Base-by-base conservation (phyloP, 64 coral and sea anemone species). In the Actinia tenebrosa region DNA sequence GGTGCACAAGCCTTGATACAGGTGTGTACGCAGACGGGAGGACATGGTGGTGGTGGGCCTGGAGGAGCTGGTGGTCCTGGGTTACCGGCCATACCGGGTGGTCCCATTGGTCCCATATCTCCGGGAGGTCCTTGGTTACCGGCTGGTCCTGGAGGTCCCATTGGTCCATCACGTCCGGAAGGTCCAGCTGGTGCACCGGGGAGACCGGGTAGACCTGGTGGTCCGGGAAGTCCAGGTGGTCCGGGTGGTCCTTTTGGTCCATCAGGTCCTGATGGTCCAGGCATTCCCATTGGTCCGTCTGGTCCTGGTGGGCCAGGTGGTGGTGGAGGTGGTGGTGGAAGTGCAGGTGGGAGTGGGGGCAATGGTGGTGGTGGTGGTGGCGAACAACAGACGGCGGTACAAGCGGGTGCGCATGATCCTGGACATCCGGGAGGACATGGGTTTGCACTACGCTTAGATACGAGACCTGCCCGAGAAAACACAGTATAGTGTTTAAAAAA, bases 81-180 rank as follows among this genome's bases (percentile, higher is more conserved):
- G 82, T 89, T 87, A 30, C 97, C 97, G 43, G 86, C 64, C 11
- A 90, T 80, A 86, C 97, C 97, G 50, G 93, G 97, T 4, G 97
- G 91, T 90, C 97, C 97, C 93, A 99, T 88, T 80, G 93, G 91
- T 66, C 97, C 97, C 86, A 94, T 83, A 56, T 99, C 97, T 60
- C 97, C 97, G 71, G 97, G 97, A 30, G 97, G 97, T 88, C 97
- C 97, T 99, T 99, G 97, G 89, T 99, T 93, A 80, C 97, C 97
- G 44, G 91, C 81, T 47, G 93, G 90, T 89, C 97, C 97, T 53
- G 97, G 97, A 42, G 97, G 97, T 86, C 97, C 97, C 93, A 95
- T 92, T 71, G 97, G 97, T 79, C 97, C 97, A 71, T 99, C 97
- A 90, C 97, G 93, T 92, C 97, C 97, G 23, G 81, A 45, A 59